Evolutionary conservation across 1,140 invertebrate species (phyloP).

Genomic region (Drosophila bifasciata): DNA sequence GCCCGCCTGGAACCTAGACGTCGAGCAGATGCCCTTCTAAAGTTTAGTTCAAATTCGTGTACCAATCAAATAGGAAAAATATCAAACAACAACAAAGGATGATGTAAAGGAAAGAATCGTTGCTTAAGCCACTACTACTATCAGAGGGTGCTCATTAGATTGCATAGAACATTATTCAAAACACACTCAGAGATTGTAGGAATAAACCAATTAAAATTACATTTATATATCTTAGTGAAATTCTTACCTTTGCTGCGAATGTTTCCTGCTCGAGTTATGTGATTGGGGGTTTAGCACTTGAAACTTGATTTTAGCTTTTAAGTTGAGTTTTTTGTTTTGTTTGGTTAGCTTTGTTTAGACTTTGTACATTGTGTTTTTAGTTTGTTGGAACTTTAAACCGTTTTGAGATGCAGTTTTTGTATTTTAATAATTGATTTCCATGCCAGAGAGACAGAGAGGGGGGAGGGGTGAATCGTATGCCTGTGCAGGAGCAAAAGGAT

Average conservation of each 20-base stretch:
- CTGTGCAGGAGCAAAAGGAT: constrained; percentile 38
- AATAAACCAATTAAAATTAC: constrained; percentile 21
- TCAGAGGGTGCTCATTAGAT: constrained; percentile 29
- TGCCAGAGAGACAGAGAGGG: constrained; percentile 46
- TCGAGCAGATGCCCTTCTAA: constrained; percentile 58
- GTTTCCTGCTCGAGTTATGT: constrained; percentile 13
- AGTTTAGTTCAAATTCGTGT: constrained; percentile 1
- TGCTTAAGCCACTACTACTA: constrained; percentile 19
- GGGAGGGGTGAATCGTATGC: constrained; percentile 31
- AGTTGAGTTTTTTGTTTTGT: constrained; percentile 17
- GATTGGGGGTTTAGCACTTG: constrained; percentile 33
- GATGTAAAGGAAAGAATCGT: constrained; percentile 8
- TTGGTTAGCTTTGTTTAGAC: constrained; percentile 35
- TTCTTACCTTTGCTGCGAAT: constrained; percentile 19
- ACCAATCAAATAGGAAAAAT: constrained; percentile 4
- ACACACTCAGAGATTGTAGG: constrained; percentile 37
- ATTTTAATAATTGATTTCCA: constrained; percentile 22
- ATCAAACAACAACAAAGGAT: constrained; percentile 7
- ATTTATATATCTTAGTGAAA: constrained; percentile 1
- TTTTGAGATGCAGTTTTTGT: constrained; percentile 17
- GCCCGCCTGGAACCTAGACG: constrained; percentile 74
- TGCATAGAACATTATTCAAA: constrained; percentile 10
- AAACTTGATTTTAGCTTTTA: constrained; percentile 11
- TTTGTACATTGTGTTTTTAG: constrained; percentile 44
- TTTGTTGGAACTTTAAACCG: constrained; percentile 44